phyloP scores from a whole-genome alignment of 2,113 vertebrate species.

The Nannobrachium achirus region DNA sequence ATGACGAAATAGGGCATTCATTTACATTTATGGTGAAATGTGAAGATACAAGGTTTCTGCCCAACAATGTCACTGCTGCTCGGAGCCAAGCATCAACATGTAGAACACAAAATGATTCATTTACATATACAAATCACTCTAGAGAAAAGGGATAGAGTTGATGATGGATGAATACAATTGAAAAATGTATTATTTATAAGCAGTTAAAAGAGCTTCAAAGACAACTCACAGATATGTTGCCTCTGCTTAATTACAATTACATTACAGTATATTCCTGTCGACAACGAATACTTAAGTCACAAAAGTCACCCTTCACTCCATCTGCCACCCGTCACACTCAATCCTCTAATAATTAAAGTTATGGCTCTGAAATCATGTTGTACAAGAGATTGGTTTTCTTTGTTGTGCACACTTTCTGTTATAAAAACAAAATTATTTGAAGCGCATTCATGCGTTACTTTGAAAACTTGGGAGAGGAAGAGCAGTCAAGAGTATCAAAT shows the following conservation, averaged over 20 bases:
- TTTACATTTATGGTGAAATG: too few relatives aligned
- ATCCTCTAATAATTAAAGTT: too few relatives aligned
- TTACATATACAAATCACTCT: slow-evolving; percentile 18
- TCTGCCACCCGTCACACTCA: neutral
- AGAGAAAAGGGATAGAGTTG: slow-evolving; percentile 11
- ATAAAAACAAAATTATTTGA: neutral
- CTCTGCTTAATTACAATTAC: neutral
- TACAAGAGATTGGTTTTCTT: too few relatives aligned
- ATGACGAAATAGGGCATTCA: too few relatives aligned
- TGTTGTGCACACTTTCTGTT: neutral
- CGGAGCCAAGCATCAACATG: slow-evolving; percentile 19
- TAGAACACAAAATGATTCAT: slow-evolving; percentile 34
- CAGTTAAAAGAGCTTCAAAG: slow-evolving; percentile 4
- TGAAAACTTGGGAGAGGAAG: slow-evolving; percentile 2
- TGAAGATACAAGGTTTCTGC: too few relatives aligned
- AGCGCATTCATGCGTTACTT: neutral
- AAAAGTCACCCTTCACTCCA: neutral
- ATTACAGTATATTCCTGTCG: neutral
- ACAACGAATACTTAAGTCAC: neutral
- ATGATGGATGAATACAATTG: neutral
- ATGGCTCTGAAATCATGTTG: too few relatives aligned
- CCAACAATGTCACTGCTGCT: neutral
- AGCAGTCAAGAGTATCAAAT: neutral
- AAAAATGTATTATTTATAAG: slow-evolving; percentile 20
- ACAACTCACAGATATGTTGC: neutral